Base-by-base conservation (phyloP, 2,113 vertebrate genomes). In the Rhabdomys dilectus region DNA sequence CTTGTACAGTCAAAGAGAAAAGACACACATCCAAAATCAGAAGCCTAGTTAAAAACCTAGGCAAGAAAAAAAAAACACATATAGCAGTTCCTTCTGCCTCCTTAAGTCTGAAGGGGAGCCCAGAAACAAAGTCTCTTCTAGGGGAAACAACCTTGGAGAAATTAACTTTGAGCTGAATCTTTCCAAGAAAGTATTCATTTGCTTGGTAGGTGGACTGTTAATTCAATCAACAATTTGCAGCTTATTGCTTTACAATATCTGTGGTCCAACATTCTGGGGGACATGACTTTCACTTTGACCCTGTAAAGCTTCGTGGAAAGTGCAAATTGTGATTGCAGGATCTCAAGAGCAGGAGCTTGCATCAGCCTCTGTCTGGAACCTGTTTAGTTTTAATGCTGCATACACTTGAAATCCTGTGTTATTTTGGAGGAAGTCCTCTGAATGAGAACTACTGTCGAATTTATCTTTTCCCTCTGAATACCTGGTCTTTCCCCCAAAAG, bases 1-100 rank as follows among this genome's bases (percentile, higher is more conserved):
- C 98, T 98, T 98, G 99, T 99, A 96, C 98, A 99, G 98, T 98
- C 98, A 91, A 98, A 99, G 97, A 98, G 98, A 66, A 96, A 98
- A 66, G 98, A 98, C 17, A 98, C 98, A 85, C 98, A 98, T 85
- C 98, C 98, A 89, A 98, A 98, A 86, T 98, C 98, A 92, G 98
- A 99, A 98, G 98, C 98, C 96, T 98, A 98, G 96, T 9, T 97
- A 94, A 98, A 99, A 98, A 97, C 98, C 29, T 97, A 99, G 96
- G 98, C 98, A 93, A 98, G 98, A 98, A 98, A 85, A 45, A 98
- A 85, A 98, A 98, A 97, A 13, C 64, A 88, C 96, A 19, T 39
- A 48, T 24, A 8, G 10, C 89, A 2, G 87, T 96, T 96, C 95
- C 96, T 81, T 94, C 96, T 24, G 12, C 89, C 85, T 98, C 97